Evolutionary conservation across 1,140 invertebrate species (phyloP).

Genomic region (Pteromalus puparum): DNA sequence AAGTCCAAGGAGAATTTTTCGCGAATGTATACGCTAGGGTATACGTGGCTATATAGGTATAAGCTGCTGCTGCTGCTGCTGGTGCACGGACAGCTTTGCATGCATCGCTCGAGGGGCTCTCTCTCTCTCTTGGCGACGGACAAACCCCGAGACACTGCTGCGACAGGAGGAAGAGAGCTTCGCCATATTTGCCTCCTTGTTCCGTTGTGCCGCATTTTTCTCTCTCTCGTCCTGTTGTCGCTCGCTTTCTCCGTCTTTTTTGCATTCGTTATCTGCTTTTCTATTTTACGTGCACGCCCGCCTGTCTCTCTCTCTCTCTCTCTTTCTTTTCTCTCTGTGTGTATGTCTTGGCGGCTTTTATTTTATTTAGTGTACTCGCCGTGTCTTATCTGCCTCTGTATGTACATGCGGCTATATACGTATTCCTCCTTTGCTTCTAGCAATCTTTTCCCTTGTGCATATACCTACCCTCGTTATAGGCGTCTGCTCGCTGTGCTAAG

Average conservation of each 20-base stretch:
- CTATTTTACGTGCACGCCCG: background rate
- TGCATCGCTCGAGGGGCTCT: background rate
- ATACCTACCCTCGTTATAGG: background rate
- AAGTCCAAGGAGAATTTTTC: background rate
- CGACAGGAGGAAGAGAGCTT: background rate
- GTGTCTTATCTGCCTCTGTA: background rate
- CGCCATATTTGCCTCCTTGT: background rate
- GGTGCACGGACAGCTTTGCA: background rate
- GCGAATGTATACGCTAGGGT: background rate
- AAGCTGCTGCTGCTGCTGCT: no score
- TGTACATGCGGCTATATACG: no score
- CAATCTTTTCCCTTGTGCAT: background rate
- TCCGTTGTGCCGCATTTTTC: background rate
- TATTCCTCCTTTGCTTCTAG: background rate
- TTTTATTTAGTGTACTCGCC: background rate
- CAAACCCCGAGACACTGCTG: background rate
- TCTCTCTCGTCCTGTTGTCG: background rate
- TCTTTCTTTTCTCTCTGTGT: no score
- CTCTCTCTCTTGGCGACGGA: background rate
- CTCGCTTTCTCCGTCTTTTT: slow-evolving; percentile 6
- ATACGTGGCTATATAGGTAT: background rate
- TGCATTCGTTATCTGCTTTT: background rate
- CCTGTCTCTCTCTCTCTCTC: no score
- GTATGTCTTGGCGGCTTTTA: background rate
- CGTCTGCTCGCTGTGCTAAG: background rate